Evolutionary conservation across 2,888 invertebrate species (phyloP).

Genomic region (Ennomos erosarius): DNA sequence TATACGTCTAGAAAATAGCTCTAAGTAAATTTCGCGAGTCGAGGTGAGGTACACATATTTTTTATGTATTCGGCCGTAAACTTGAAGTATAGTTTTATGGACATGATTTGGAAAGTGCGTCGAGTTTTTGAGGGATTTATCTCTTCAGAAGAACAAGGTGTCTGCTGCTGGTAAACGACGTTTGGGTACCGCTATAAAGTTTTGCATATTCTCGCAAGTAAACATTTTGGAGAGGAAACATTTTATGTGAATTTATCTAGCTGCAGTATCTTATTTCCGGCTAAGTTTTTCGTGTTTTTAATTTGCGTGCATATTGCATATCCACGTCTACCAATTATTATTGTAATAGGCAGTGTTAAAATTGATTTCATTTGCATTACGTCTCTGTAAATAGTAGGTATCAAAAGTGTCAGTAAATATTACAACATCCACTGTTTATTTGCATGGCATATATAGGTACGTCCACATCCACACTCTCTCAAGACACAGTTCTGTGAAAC

Average conservation of each 20-base stretch:
- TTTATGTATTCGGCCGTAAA: slow-evolving; percentile 64
- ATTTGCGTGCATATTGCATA: neutral
- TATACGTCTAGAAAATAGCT: slow-evolving; percentile 51
- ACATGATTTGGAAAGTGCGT: slow-evolving; percentile 63
- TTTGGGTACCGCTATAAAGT: slow-evolving; percentile 41
- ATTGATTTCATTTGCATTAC: too few relatives aligned
- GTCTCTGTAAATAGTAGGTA: too few relatives aligned
- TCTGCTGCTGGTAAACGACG: slow-evolving; percentile 42
- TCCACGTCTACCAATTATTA: too few relatives aligned
- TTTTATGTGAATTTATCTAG: neutral
- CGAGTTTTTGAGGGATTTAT: slow-evolving; percentile 56
- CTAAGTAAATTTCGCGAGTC: slow-evolving; percentile 56
- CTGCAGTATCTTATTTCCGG: neutral
- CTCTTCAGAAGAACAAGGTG: slow-evolving; percentile 48
- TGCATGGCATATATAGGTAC: too few relatives aligned
- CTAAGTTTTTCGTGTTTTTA: slow-evolving; percentile 2
- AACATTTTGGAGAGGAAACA: slow-evolving; percentile 4
- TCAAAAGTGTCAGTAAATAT: too few relatives aligned
- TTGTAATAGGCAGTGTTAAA: too few relatives aligned
- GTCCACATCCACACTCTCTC: too few relatives aligned
- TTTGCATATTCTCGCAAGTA: slow-evolving; percentile 16
- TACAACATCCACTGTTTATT: too few relatives aligned
- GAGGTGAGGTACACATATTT: slow-evolving; percentile 52
- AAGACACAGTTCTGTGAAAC: too few relatives aligned
- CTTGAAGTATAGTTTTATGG: slow-evolving; percentile 65